phyloP scores from a whole-genome alignment of 2,888 invertebrate genomes.

The Microdon myrmicae region DNA sequence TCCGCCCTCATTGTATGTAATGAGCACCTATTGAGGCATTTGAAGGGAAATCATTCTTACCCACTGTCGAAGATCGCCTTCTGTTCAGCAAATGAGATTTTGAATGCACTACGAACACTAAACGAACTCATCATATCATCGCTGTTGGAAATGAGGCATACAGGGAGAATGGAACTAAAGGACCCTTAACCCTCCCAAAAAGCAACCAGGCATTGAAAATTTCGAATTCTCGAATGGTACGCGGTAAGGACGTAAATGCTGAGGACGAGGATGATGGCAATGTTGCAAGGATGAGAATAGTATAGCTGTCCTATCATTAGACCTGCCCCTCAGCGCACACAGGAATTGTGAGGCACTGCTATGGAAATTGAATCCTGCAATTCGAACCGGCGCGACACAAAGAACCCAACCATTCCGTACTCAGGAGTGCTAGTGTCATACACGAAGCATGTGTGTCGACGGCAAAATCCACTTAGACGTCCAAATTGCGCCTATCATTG shows the following conservation, averaged over 20 bases:
- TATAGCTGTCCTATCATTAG: slow-evolving; percentile 30
- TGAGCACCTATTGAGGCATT: too few species aligned
- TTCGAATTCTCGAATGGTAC: slow-evolving; percentile 10
- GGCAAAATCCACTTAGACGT: slow-evolving; percentile 45
- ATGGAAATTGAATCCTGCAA: slow-evolving; percentile 38
- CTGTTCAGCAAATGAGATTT: too few species aligned
- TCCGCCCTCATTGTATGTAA: too few species aligned
- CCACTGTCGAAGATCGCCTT: too few species aligned
- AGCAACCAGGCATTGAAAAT: slow-evolving; percentile 28
- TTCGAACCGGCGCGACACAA: slow-evolving; percentile 35
- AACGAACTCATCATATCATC: too few species aligned
- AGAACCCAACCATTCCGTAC: slow-evolving; percentile 23
- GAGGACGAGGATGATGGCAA: slow-evolving; percentile 2
- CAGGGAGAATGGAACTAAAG: too few species aligned
- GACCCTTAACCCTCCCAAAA: slow-evolving; percentile 36
- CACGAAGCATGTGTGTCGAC: slow-evolving; percentile 32
- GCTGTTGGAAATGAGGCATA: too few species aligned
- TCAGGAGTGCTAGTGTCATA: slow-evolving; percentile 13
- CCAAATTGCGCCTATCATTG: slow-evolving; percentile 44
- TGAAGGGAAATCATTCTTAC: too few species aligned
- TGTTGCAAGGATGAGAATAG: slow-evolving; percentile 16
- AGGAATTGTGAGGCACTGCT: slow-evolving; percentile 25
- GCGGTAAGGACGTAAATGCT: not conserved
- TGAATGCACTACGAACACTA: too few species aligned
- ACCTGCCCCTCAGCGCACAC: slow-evolving; percentile 19